phyloP scores from a whole-genome alignment of 2,888 invertebrate genomes.

The Mactromeris polynyma region DNA sequence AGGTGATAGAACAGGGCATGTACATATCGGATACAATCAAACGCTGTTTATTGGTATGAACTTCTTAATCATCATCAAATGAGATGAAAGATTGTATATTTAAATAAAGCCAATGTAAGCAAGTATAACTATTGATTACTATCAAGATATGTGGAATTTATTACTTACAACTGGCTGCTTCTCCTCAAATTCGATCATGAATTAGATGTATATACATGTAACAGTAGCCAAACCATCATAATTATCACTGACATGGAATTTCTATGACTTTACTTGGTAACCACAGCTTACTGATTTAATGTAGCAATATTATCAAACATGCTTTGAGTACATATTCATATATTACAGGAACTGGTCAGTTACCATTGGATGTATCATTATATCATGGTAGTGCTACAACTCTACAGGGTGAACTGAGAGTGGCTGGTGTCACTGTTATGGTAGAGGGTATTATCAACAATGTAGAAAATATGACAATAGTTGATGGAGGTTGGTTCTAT shows the following conservation, averaged over 20 bases:
- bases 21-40: slow-evolving; percentile 78
- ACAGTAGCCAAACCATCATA: too few relatives aligned
- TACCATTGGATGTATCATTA: slow-evolving; percentile 75
- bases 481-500: slow-evolving; percentile 73
- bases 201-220: too few relatives aligned
- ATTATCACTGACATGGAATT: too few relatives aligned
- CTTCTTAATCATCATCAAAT: too few relatives aligned
- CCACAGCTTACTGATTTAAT: too few relatives aligned
- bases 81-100: too few relatives aligned
- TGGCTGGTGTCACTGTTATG: slow-evolving; percentile 76
- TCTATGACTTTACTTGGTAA: too few relatives aligned
- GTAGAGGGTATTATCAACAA: slow-evolving; percentile 77
- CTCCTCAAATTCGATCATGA: too few relatives aligned
- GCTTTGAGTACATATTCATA: neutral
- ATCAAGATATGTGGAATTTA: too few relatives aligned
- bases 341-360: slow-evolving; percentile 66
- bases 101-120: too few relatives aligned
- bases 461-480: slow-evolving; percentile 80
- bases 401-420: slow-evolving; percentile 77
- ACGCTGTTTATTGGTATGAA: slow-evolving; percentile 69
- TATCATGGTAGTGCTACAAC: slow-evolving; percentile 75
- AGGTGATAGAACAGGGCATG: slow-evolving; percentile 76
- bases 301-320: neutral
- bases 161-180: too few relatives aligned
- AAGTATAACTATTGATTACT: too few relatives aligned